Evolutionary conservation across 2,113 vertebrate species (phyloP), one percentile per base, ranked within the genome.

Genomic region (Callipepla squamata): DNA sequence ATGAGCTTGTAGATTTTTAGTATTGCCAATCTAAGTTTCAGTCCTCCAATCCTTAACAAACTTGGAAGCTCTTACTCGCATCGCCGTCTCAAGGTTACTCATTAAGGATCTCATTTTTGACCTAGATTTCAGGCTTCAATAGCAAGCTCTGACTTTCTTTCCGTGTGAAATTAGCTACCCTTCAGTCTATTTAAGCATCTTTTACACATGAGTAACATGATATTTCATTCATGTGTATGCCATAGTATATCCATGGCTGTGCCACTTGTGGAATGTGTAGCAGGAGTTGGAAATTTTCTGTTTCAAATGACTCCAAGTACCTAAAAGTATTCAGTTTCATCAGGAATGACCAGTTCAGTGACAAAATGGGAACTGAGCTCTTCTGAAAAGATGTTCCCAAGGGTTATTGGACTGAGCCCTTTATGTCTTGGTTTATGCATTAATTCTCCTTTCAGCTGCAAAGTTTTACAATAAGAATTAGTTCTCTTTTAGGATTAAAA

Each of bases 401-500:
- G 59, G 47, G 42, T 1, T 57, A 12, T 4, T 44, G 61, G 82
- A 21, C 66, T 40, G 40, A 94, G 42, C n/a, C 38, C 65, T 92
- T 84, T 32, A 10, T 22, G 23, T 36, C 84, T 47, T 32, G 28
- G 13, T 65, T 87, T 78, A 42, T 0, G 2, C 30, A 13, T 75
- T 68, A 84, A 73, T 83, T 83, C n/a, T 75, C 40, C 57, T 90
- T 70, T 61, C 82, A 81, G 36, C 40, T 69, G 57, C 30, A 18
- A 90, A 77, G n/a, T 45, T 90, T 90, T 86, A 32, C 68, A 74
- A 9, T 4, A 36, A 7, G 82, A 47, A 80, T 57, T 26, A 69
- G 12, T 75, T 83, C 78, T 79, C 58, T 66, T 90, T 63, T 15
- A 17, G 61, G 88, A 88, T 91, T 90, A 50, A 88, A 88, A 80